Evolutionary conservation across 2,113 vertebrate genomes (phyloP).

Genomic region (Vimba vimba): DNA sequence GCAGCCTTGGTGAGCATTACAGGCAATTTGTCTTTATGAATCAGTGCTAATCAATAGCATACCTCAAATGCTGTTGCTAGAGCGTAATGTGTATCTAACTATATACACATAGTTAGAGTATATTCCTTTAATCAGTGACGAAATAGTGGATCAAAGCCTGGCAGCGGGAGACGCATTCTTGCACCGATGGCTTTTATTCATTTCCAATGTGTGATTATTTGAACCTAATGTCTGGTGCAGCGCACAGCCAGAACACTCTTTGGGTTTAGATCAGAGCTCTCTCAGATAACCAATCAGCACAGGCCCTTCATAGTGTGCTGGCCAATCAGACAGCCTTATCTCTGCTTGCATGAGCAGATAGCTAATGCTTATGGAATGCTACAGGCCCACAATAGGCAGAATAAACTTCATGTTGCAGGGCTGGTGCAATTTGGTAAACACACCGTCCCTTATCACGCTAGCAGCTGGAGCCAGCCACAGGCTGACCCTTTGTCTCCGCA

Average conservation of each 20-base stretch:
- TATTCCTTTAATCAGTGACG: neutral
- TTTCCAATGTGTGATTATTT: slow-evolving; percentile 4
- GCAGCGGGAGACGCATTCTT: slow-evolving; percentile 2
- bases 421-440: slow-evolving; percentile 62
- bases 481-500: slow-evolving; percentile 65
- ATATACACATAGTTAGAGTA: too few relatives aligned
- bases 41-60: neutral
- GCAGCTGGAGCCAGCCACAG: slow-evolving; percentile 55
- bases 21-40: neutral
- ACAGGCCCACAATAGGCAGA: slow-evolving; percentile 64
- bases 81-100: neutral
- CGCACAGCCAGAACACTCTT: neutral
- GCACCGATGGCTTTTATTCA: slow-evolving; percentile 14
- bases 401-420: slow-evolving; percentile 59
- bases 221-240: slow-evolving; percentile 15
- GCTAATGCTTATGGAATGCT: slow-evolving; percentile 62
- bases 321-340: slow-evolving; percentile 33
- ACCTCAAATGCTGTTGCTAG: neutral
- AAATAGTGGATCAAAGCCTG: neutral
- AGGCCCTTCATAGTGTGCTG: neutral
- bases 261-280: slow-evolving; percentile 23
- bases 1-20: neutral
- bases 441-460: slow-evolving; percentile 64
- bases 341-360: slow-evolving; percentile 62
- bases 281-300: slow-evolving; percentile 21